phyloP scores from a whole-genome alignment of 1,140 invertebrate species.

The roundworm (Caenorhabditis elegans) region WBcel235 BX284606.5:6328001-6328500 shows the following conservation, averaged over 20 bases:
- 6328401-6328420: not conserved
- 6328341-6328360: slow-evolving; percentile 1
- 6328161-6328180: not conserved
- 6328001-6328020: too few relatives aligned
- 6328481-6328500: slow-evolving; percentile 4
- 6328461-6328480: not conserved
- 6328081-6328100: not conserved
- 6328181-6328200: not conserved
- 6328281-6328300: not conserved
- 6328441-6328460: not conserved
- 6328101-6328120: not conserved
- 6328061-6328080: not conserved
- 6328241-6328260: not conserved
- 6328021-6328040: not conserved
- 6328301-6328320: not conserved
- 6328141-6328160: not conserved
- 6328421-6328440: not conserved
- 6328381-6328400: not conserved
- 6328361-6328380: slow-evolving; percentile 1
- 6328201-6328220: not conserved
- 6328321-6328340: not conserved
- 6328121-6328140: not conserved
- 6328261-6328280: not conserved
- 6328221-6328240: too few relatives aligned
- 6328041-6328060: not conserved